Evolutionary conservation across 2,888 invertebrate genomes (phyloP).

Genomic region (Diarsia rubi): DNA sequence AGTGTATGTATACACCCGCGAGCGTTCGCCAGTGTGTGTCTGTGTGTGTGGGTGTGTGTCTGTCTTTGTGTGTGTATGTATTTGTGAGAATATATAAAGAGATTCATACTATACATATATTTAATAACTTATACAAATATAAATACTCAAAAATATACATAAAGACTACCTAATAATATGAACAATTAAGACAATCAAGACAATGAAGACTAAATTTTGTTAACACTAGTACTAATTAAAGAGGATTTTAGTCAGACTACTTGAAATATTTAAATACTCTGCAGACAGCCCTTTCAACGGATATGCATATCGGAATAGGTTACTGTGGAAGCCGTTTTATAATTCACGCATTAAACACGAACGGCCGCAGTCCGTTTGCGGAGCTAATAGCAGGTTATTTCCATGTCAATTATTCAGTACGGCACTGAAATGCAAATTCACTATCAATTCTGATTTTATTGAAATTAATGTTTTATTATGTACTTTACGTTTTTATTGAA

Average conservation of each 20-base stretch:
- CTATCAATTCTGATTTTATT: neutral
- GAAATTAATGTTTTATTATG: neutral
- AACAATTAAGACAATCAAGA: too few relatives aligned
- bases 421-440: neutral
- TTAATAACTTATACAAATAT: too few relatives aligned
- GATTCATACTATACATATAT: too few relatives aligned
- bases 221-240: neutral
- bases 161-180: too few relatives aligned
- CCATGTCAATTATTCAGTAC: conserved; percentile 1
- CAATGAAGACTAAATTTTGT: too few relatives aligned
- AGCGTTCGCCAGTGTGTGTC: too few relatives aligned
- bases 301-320: neutral
- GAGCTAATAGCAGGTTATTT: neutral
- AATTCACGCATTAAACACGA: conserved; percentile 17
- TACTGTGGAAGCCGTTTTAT: conserved; percentile 21
- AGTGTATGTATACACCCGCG: too few relatives aligned
- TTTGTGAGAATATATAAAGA: too few relatives aligned
- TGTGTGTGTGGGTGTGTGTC: too few relatives aligned
- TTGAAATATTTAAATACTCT: neutral
- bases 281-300: neutral
- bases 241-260: neutral
- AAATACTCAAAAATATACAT: too few relatives aligned
- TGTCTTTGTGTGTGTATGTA: too few relatives aligned
- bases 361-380: neutral
- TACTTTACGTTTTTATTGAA: too few relatives aligned